Base-by-base conservation (phyloP, 2,797 vertebrate genomes). In the Fringilla coelebs region DNA sequence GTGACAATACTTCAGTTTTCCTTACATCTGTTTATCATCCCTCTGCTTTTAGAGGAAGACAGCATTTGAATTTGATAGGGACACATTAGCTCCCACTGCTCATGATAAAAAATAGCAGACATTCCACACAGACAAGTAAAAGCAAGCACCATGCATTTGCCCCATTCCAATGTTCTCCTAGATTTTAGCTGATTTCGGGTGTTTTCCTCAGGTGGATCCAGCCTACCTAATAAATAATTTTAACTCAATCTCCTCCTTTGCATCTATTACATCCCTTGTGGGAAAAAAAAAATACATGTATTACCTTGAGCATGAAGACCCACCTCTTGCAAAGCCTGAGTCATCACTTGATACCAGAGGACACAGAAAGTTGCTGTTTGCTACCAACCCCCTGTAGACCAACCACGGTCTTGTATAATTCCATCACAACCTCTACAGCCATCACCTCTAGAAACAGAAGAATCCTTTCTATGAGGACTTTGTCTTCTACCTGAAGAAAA, bases 261-360 rank as follows among this genome's bases (percentile, higher is more conserved):
- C n/a, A 83, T 41, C 38, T 43, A 25, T 16, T 20, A 40, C 20
- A 63, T n/a, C 9, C 18, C 11, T 32, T 29, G 29, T 17, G 7
- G 9, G 2, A 48, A n/a, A 65, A n/a, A 61, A 11, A 6, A 21
- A 43, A 38, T 14, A 29, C 7, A 58, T 0, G 1, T 8, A 63
- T 46, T 40, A 41, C 31, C 32, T 66, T 61, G 10, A n/a, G 12
- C 8, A 2, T 9, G 10, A 89, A 70, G 55, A 88, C 36, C 5
- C 22, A 68, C 5, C 49, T 84, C 28, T 28, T 70, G 60, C 58
- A 67, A 72, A 85, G 55, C 28, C 51, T 51, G 52, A 83, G 43
- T 68, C 60, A 54, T 40, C 43, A 4, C 17, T 49, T 20, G 68
- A 31, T 13, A 65, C 5, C 10, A 78, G 24, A 65, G 51, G 8